Percentiles rank a stretch among this genome's conserved stretches.
Evolutionary conservation across 2,888 invertebrate genomes (phyloP).

Genomic region (Macropis europaea): DNA sequence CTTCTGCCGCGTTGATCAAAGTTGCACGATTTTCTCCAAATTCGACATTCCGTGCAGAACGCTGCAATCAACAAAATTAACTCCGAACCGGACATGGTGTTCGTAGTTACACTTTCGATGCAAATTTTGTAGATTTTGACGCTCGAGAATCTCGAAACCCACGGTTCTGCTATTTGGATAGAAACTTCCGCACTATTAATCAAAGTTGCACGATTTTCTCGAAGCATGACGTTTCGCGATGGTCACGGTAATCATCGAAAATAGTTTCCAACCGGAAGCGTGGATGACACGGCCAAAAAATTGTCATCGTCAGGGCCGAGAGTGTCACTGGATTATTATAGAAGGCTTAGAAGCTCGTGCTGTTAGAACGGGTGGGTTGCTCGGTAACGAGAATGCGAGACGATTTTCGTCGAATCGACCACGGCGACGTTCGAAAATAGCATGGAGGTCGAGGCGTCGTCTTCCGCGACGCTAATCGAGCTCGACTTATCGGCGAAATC

Average conservation of each 20-base stretch:
- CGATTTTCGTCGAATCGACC: constrained; percentile 39
- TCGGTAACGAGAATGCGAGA: constrained; percentile 33
- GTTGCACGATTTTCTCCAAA: too few species aligned
- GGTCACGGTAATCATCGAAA: not conserved
- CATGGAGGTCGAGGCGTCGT: constrained; percentile 19
- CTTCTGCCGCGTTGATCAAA: too few species aligned
- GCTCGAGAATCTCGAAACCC: too few species aligned
- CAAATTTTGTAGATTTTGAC: too few species aligned
- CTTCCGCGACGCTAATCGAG: not conserved
- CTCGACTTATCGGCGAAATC: not conserved
- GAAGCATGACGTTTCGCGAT: not conserved
- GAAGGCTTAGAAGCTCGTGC: too few species aligned
- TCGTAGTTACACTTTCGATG: too few species aligned
- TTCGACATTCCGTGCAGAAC: too few species aligned
- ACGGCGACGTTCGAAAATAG: constrained; percentile 37
- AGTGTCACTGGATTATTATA: constrained; percentile 42
- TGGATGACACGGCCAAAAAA: not conserved
- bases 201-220: not conserved
- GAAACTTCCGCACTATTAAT: too few species aligned
- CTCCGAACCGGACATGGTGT: too few species aligned
- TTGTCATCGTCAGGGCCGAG: not conserved
- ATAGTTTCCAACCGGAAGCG: constrained; percentile 22
- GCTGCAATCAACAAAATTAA: too few species aligned
- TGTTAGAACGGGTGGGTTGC: constrained; percentile 5
- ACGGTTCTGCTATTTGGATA: too few species aligned